Percentiles rank a stretch among this genome's conserved stretches.
Conservation (phyloP, 2,797 vertebrate species). For the Lagodon rhomboides region DNA sequence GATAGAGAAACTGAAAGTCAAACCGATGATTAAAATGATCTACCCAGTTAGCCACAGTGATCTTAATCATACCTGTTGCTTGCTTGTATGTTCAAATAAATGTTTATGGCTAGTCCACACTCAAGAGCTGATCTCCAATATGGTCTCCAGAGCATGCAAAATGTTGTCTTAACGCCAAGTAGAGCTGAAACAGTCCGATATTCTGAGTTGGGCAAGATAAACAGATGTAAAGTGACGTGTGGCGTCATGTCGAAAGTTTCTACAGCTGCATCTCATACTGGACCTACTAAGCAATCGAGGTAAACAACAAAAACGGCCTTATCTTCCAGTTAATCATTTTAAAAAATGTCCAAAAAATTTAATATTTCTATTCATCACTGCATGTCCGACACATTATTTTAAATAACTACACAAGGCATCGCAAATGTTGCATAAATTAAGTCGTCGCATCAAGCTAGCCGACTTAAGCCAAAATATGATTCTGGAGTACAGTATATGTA, state of each 20-base stretch:
- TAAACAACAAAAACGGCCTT: not conserved
- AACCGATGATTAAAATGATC: not conserved
- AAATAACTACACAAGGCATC: not conserved
- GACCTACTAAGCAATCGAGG: not conserved
- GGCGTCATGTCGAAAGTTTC: not conserved
- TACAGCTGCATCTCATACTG: too few species aligned
- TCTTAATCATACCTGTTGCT: not conserved
- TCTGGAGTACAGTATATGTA: not conserved
- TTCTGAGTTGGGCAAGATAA: not conserved
- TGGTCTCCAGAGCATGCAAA: not conserved
- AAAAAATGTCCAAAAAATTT: not conserved
- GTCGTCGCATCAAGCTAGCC: not conserved
- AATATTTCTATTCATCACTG: not conserved
- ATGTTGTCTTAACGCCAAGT: not conserved
- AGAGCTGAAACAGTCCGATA: not conserved
- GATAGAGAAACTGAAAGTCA: not conserved
- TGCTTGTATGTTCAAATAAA: not conserved
- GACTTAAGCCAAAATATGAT: conserved; percentile 20
- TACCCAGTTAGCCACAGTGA: not conserved
- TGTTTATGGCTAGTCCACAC: not conserved
- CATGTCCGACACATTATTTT: not conserved
- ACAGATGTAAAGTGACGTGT: not conserved
- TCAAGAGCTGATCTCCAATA: not conserved
- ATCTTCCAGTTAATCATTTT: not conserved
- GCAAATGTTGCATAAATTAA: not conserved